Evolutionary conservation across 2,888 invertebrate genomes (phyloP).

Genomic region (Pyrrhia umbra): DNA sequence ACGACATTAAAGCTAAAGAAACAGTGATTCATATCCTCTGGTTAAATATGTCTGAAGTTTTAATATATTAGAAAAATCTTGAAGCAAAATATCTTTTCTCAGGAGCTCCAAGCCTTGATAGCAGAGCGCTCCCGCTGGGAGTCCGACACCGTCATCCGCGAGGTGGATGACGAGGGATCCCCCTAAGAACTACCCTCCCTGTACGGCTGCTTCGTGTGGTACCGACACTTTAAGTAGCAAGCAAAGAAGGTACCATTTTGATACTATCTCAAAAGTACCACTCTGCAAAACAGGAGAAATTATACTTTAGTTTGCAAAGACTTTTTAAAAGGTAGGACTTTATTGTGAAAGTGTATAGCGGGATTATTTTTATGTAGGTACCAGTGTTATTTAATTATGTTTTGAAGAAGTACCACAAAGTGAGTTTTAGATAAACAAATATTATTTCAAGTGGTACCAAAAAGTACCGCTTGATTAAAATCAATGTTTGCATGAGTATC

Average conservation of each 20-base stretch:
- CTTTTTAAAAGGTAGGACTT: conserved; percentile 36
- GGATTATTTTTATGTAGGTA: conserved; percentile 21
- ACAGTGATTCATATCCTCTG: too few relatives aligned
- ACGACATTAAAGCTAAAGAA: too few relatives aligned
- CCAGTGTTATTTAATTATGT: conserved; percentile 3
- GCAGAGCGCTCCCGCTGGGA: conserved; percentile 91
- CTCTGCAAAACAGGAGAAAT: conserved; percentile 32
- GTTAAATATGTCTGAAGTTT: too few relatives aligned
- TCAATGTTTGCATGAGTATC: not conserved
- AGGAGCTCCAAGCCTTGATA: conserved; percentile 91
- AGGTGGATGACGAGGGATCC: conserved; percentile 92
- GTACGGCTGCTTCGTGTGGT: conserved; percentile 65
- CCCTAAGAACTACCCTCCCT: conserved; percentile 77
- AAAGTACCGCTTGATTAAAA: conserved; percentile 23
- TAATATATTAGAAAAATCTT: too few relatives aligned
- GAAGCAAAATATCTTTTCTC: conserved; percentile 37
- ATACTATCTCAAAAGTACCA: conserved; percentile 31
- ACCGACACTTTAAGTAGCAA: conserved; percentile 63
- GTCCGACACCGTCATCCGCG: conserved; percentile 92
- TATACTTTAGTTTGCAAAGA: conserved; percentile 33
- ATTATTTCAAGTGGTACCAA: conserved; percentile 20
- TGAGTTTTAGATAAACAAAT: not conserved
- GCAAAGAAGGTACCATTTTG: conserved; percentile 29
- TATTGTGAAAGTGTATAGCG: conserved; percentile 10
- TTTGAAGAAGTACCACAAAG: not conserved